phyloP scores from a whole-genome alignment of 30 jellyfish, hydroid and myxozoan species.

The Catostylus mosaicus region DNA sequence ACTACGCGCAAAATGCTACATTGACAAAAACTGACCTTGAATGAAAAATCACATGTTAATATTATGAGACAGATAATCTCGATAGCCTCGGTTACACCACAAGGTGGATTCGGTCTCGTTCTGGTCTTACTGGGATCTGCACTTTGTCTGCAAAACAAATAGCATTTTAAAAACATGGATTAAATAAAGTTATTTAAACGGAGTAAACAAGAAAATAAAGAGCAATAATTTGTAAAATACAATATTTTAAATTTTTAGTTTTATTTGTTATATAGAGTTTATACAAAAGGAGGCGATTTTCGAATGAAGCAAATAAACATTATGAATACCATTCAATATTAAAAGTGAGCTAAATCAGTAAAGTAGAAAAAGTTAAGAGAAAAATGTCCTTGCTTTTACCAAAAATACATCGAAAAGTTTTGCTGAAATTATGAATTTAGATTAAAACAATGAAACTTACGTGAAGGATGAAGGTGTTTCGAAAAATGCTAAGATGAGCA shows the following conservation, averaged over 20 bases:
- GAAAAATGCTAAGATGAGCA: constrained; percentile 74
- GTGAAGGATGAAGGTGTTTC: constrained; percentile 87
- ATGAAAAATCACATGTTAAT: constrained; percentile 68
- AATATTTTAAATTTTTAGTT: too few relatives aligned
- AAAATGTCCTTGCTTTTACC: too few relatives aligned
- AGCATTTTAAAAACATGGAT: not conserved
- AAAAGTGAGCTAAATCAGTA: too few relatives aligned
- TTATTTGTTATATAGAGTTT: too few relatives aligned
- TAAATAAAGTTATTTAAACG: too few relatives aligned
- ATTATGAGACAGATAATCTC: constrained; percentile 75
- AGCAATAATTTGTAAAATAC: too few relatives aligned
- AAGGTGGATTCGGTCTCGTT: constrained; percentile 71
- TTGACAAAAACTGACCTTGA: constrained; percentile 60
- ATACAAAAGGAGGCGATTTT: too few relatives aligned
- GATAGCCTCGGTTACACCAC: constrained; percentile 89
- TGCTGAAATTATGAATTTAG: not conserved
- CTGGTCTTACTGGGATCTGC: constrained; percentile 75
- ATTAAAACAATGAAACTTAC: constrained; percentile 34
- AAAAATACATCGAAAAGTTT: too few relatives aligned
- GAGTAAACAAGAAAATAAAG: too few relatives aligned
- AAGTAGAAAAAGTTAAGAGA: too few relatives aligned
- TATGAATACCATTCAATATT: too few relatives aligned
- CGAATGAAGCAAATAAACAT: too few relatives aligned
- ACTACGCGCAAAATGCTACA: not conserved
- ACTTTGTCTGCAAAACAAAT: constrained; percentile 51